Conservation (phyloP, 2,888 invertebrate species). For the Deroplatys truncata region DNA sequence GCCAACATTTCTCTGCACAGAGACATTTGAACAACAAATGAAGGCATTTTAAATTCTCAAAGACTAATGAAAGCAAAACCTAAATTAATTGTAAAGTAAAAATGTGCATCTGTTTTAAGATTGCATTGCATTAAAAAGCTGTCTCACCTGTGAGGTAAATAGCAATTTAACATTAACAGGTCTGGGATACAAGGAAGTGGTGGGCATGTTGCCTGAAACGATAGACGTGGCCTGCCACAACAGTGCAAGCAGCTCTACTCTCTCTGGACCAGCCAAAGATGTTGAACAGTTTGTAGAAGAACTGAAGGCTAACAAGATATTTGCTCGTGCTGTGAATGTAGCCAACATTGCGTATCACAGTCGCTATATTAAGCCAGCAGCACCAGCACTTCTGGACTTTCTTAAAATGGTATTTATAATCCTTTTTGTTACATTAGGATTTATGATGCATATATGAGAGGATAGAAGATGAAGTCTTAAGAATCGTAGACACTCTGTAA, state of each 20-base stretch:
- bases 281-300: conserved; percentile 56
- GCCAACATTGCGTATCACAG: conserved; percentile 38
- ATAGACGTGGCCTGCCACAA: conserved; percentile 79
- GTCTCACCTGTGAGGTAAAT: too few relatives aligned
- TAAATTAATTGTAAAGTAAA: too few relatives aligned
- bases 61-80: too few relatives aligned
- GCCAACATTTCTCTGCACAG: too few relatives aligned
- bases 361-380: conserved; percentile 43
- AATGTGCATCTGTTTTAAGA: too few relatives aligned
- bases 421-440: background rate
- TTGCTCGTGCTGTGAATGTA: conserved; percentile 35
- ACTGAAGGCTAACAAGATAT: conserved; percentile 43
- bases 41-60: too few relatives aligned
- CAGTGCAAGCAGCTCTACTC: conserved; percentile 68
- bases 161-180: conserved; percentile 35
- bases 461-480: too few relatives aligned
- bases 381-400: conserved; percentile 43
- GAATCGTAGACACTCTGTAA: background rate
- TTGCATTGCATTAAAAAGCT: too few relatives aligned
- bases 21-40: too few relatives aligned
- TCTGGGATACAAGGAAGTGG: conserved; percentile 42
- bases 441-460: background rate
- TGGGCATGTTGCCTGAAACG: conserved; percentile 49
- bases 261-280: conserved; percentile 67
- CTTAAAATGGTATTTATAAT: conserved; percentile 39